Percentiles rank a stretch among this genome's conserved stretches.
Evolutionary conservation across 1,140 invertebrate genomes (phyloP).

Genomic region (Portunus trituberculatus): DNA sequence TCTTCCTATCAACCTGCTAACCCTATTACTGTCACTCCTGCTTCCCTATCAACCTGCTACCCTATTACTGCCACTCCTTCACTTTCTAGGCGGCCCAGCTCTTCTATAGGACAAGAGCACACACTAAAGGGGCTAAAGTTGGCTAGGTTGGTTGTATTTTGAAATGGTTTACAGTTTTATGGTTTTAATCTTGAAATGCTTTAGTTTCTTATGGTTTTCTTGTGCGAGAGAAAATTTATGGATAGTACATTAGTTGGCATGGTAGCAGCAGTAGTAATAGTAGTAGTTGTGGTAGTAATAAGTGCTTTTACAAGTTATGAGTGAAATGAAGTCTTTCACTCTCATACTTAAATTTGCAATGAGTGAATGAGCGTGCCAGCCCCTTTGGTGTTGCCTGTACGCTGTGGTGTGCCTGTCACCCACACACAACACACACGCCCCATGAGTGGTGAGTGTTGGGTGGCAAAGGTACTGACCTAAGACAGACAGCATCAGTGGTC

Average conservation of each 20-base stretch:
- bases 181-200: no score
- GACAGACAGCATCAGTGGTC: slow-evolving; percentile 62
- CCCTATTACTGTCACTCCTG: no score
- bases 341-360: no score
- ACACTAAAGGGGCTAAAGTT: background rate
- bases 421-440: background rate
- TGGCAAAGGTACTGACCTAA: slow-evolving; percentile 60
- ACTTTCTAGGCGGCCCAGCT: background rate
- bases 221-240: no score
- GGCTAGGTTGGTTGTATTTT: background rate
- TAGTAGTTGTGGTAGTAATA: background rate
- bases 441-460: background rate
- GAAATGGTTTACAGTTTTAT: background rate
- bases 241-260: background rate
- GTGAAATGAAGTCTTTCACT: no score
- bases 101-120: background rate
- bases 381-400: background rate
- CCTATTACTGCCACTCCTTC: no score
- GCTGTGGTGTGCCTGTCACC: background rate
- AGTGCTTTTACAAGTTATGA: no score
- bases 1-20: no score
- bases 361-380: background rate
- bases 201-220: no score
- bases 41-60: no score
- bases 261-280: background rate